These are phyloP conservation scores for Cistogaster globosa DNA, from an alignment of 2,888 invertebrate genomes.

Conservation along the genomic window DNA sequence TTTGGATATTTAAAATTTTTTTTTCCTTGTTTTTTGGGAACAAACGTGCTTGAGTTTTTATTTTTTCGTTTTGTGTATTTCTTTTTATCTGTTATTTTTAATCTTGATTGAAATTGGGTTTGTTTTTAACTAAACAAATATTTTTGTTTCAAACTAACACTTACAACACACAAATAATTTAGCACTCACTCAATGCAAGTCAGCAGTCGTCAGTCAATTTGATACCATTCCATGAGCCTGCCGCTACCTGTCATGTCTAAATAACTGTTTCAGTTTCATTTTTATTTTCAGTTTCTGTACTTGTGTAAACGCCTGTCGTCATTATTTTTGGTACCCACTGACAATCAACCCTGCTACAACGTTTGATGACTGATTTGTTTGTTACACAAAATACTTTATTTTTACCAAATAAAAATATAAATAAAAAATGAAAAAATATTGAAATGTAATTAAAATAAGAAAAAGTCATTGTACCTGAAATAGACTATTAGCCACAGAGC, in stretches of 20 bases:
- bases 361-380: conserved; percentile 23
- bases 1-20: conserved; percentile 14
- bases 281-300: conserved; percentile 17
- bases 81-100: conserved; percentile 48
- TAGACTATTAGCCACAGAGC: conserved; percentile 32
- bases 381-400: neutral
- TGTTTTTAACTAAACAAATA: conserved; percentile 2
- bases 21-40: neutral
- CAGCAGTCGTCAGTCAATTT: conserved; percentile 30
- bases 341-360: conserved; percentile 61
- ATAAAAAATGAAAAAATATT: neutral
- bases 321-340: conserved; percentile 10
- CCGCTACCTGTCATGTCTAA: conserved; percentile 54
- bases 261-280: conserved; percentile 3
- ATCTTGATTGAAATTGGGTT: conserved; percentile 60
- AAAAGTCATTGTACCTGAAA: conserved; percentile 39
- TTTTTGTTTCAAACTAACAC: conserved; percentile 49
- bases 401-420: neutral
- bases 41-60: neutral
- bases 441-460: conserved; percentile 24
- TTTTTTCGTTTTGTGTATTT: conserved; percentile 10
- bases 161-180: conserved; percentile 21
- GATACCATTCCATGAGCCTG: conserved; percentile 36
- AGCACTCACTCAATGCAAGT: conserved; percentile 30
- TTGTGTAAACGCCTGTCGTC: conserved; percentile 8